Conservation (phyloP, 92 coral and sea anemone genomes). For the Siderastrea siderea region DNA sequence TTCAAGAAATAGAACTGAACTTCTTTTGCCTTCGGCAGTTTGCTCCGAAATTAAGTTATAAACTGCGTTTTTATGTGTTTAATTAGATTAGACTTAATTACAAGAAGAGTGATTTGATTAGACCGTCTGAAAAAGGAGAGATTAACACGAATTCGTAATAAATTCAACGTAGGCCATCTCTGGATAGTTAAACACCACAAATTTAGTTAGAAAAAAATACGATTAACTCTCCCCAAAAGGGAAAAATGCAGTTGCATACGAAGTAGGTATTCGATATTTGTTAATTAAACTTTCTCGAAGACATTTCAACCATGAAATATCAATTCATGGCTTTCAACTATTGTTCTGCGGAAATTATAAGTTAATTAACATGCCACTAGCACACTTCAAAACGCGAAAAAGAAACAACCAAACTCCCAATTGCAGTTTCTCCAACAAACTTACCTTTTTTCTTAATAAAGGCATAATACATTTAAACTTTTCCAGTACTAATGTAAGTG, state of each 20-base stretch:
- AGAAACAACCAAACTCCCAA: background rate
- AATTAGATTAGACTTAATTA: constrained; percentile 43
- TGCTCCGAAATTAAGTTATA: constrained; percentile 17
- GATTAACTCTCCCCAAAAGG: background rate
- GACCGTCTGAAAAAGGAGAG: constrained; percentile 1
- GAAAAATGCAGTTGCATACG: background rate
- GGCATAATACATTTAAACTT: constrained; percentile 1
- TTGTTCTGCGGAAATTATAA: background rate
- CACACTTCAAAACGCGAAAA: background rate
- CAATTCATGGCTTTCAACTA: constrained; percentile 19
- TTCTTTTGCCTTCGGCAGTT: constrained; percentile 29
- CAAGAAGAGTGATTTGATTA: constrained; percentile 36
- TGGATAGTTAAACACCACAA: background rate
- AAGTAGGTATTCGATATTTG: background rate
- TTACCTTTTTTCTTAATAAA: background rate
- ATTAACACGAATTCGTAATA: constrained; percentile 8
- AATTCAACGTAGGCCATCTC: background rate
- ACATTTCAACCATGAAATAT: constrained; percentile 29
- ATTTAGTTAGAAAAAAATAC: background rate
- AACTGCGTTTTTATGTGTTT: constrained; percentile 33
- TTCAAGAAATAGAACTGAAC: background rate
- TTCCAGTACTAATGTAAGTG: background rate
- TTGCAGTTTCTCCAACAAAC: background rate
- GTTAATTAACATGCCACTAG: background rate
- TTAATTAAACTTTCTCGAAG: background rate